phyloP scores from a whole-genome alignment of 2,113 vertebrate species.

The Arvicanthis niloticus region DNA sequence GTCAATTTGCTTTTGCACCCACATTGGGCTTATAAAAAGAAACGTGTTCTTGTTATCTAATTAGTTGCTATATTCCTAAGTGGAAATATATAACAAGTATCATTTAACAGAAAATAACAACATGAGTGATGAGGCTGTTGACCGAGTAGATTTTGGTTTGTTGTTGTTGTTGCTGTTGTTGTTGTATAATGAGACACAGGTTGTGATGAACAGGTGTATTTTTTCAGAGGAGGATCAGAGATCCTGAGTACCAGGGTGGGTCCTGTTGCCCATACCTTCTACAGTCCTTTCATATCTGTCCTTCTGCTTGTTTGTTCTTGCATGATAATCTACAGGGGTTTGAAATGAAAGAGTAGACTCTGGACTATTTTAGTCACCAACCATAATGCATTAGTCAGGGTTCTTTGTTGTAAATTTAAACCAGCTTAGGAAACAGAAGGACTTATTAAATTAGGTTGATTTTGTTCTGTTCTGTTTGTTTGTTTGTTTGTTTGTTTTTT shows the following conservation, averaged over 20 bases:
- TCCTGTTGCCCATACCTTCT: background rate
- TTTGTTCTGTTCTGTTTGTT: background rate
- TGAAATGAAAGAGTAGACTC: background rate
- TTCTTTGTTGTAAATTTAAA: background rate
- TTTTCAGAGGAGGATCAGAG: background rate
- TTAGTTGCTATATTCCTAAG: background rate
- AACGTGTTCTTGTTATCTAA: background rate
- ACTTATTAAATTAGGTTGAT: background rate
- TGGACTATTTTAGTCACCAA: background rate
- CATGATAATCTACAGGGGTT: background rate
- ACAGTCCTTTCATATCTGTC: background rate
- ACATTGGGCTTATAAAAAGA: background rate
- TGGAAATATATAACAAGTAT: constrained; percentile 28
- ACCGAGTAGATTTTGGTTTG: background rate
- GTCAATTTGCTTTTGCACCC: background rate
- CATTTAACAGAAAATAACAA: constrained; percentile 53
- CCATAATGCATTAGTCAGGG: background rate
- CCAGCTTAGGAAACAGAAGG: background rate
- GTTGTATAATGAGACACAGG: no score
- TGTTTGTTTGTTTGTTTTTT: background rate
- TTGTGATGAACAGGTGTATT: background rate
- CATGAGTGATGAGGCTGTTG: background rate
- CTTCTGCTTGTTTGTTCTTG: background rate
- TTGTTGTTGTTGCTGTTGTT: no score
- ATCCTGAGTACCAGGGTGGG: accelerated